Evolutionary conservation across 2,113 vertebrate genomes (phyloP).

Genomic region (Cottus gobio): DNA sequence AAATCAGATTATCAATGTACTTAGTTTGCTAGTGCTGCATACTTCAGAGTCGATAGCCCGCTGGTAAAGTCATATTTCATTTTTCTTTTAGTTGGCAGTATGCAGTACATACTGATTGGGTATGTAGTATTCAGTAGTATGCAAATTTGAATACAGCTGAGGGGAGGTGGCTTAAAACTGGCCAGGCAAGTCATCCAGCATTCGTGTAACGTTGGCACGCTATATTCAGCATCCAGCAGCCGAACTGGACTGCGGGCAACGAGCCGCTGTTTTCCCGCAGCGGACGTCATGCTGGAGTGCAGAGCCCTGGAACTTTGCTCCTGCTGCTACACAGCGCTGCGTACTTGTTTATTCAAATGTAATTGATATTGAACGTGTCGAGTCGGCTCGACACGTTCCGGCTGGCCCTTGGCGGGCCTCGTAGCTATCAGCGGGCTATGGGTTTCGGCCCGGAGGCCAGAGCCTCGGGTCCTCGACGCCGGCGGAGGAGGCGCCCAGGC

Average conservation of each 20-base stretch:
- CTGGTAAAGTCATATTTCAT: background rate
- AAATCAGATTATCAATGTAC: background rate
- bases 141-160: background rate
- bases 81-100: background rate
- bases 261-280: background rate
- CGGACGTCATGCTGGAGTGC: background rate
- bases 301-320: background rate
- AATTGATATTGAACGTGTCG: background rate
- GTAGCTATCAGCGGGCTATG: too few species aligned
- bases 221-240: background rate
- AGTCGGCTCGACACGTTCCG: too few species aligned
- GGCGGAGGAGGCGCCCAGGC: too few species aligned
- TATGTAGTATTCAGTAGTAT: background rate
- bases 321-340: background rate
- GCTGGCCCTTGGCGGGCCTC: too few species aligned
- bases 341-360: background rate
- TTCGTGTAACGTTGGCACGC: background rate
- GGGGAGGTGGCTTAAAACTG: too few species aligned
- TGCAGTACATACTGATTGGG: background rate
- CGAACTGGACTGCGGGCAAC: background rate
- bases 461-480: too few species aligned
- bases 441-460: too few species aligned
- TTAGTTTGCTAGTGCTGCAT: background rate
- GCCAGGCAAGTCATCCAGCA: background rate
- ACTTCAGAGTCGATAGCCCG: background rate